Base-by-base conservation (phyloP, 2,888 invertebrate species). In the Monoplex corrugatus region DNA sequence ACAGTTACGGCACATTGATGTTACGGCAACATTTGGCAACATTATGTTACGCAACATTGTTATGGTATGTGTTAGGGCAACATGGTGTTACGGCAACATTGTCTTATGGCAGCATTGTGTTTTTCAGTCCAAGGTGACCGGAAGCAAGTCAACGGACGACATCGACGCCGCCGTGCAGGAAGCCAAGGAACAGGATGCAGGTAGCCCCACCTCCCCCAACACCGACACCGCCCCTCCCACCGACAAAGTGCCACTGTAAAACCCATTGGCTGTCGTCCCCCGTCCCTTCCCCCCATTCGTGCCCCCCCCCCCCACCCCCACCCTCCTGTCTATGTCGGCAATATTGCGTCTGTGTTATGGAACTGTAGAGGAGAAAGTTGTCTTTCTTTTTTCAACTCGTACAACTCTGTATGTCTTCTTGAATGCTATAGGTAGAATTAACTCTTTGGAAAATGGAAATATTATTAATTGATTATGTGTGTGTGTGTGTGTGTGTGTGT, bases 141-240 rank as follows among this genome's bases (percentile, higher is more conserved):
- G 95, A 6, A 95, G 95, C 91, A 94, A 94, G 87, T 95, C 95
- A 2, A 94, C 94, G 75, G 92, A 93, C 35, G 94, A 92, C 89
- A 94, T 95, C 85, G 95, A 94, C 84, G 94, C 93, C 2, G 93
- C 91, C n/a, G 88, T 91, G 50, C 68, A 90, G 28, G 90, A 92
- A 43, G 91, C 90, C 19, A 88, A 89, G 13, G 78, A 57, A n/a
- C 87, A 90, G 68, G 89, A 86, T 45, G 88, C 89, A 72, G 84
- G 87, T 44, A 89, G 85, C 23, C 92, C 89, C 86, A 89, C 89
- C 13, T 89, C 92, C 38, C 89, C 91, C 32, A 35, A 91, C 63
- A 85, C 87, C 32, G 84, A 88, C 28, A 89, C 89, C 28, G 82
- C 85, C 40, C 90, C 93, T 82, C 93, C 94, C n/a, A 93, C 94